Conservation (phyloP, 30 jellyfish, hydroid and myxozoan genomes). For the Mastigias papua region DNA sequence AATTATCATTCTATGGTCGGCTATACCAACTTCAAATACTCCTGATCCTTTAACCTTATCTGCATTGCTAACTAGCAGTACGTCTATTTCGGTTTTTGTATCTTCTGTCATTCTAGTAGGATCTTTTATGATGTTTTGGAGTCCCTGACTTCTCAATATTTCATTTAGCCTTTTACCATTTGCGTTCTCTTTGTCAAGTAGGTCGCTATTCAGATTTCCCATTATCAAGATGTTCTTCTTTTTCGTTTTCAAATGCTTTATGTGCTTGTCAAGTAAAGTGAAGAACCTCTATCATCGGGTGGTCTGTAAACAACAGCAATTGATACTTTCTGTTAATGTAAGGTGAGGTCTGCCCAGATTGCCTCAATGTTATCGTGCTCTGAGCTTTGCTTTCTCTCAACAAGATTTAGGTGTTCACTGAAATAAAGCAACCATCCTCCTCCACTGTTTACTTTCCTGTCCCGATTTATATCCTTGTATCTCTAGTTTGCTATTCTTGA, state of each 20-base stretch:
- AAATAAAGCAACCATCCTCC: constrained; percentile 36
- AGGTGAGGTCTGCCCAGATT: constrained; percentile 38
- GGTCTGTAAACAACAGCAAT: constrained; percentile 45
- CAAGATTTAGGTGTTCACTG: constrained; percentile 16
- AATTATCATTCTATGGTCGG: constrained; percentile 27
- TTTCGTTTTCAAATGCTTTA: constrained; percentile 14
- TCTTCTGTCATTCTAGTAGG: constrained; percentile 18
- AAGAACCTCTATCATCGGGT: constrained; percentile 30
- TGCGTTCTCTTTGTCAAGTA: not conserved
- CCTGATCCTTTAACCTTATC: constrained; percentile 25
- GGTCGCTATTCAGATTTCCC: constrained; percentile 29
- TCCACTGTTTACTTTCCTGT: constrained; percentile 26
- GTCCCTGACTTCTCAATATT: constrained; percentile 8
- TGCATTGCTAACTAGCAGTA: constrained; percentile 39
- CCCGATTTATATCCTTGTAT: constrained; percentile 28
- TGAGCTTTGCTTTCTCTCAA: constrained; percentile 18
- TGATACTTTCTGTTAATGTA: constrained; percentile 31
- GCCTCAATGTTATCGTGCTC: constrained; percentile 44
- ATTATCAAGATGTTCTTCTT: constrained; percentile 27
- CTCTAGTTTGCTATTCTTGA: constrained; percentile 20
- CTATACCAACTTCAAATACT: constrained; percentile 5
- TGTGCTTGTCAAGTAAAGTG: constrained; percentile 10
- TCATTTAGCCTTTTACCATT: constrained; percentile 14
- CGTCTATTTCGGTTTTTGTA: constrained; percentile 34
- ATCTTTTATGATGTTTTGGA: constrained; percentile 7